Base-by-base conservation (phyloP, 2,888 invertebrate species). In the Orchesella flavescens region DNA sequence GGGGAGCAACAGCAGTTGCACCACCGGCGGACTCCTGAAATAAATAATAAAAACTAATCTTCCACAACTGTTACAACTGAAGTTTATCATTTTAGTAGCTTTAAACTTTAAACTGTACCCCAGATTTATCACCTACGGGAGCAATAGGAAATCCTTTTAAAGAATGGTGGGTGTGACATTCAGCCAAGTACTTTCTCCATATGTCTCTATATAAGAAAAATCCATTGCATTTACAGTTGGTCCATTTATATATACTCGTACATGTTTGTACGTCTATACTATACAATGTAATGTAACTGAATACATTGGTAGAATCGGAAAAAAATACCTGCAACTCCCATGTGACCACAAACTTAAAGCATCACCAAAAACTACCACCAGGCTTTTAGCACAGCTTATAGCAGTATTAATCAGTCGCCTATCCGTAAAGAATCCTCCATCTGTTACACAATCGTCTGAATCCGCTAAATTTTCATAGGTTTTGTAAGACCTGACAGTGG, bases 351-450 rank as follows among this genome's bases (percentile, higher is more conserved):
- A 91, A 0, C 95, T 94, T 0, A 95, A 93, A 0, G 96, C 95
- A 91, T 96, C 95, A 0, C 96, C 96, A 1, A 96, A 94, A 13
- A 95, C 95, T 2, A 94, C 94, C 0, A 96, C 95, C 72, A 95
- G 90, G 88, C 94, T 94, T 90, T 95, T 95, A 0, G 96, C 95
- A 79, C 95, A 92, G 0, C 93, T 95, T 69, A 96, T 94, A 0
- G 96, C 96, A 0, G 95, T 95, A 89, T 95, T 95, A 24, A 96
- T 90, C 9, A 96, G 91, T 89, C 95, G 94, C 0, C 94, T 93
- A 90, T 95, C 95, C 44, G 95, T 95, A 55, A 96, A 90, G 89
- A 96, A 95, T 0, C 95, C 95, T 89, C 94, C 95, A 89, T 95
- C 94, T 76, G 93, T 92, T 76, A 93, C 92, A 74, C 92, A 92